Conservation (phyloP, 2,113 vertebrate genomes). For the Columba janthina region DNA sequence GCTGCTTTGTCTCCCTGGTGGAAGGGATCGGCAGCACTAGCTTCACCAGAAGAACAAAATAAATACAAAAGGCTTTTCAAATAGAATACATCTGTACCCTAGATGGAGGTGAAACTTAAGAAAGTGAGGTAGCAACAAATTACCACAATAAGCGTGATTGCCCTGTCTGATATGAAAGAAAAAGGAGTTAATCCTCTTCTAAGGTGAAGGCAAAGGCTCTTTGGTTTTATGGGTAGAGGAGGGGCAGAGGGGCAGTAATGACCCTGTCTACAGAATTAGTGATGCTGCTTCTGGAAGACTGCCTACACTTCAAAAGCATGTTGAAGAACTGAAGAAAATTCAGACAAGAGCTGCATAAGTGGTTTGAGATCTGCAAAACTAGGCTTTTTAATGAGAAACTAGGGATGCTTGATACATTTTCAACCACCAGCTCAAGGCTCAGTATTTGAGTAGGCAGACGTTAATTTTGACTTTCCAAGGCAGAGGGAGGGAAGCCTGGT, state of each 20-base stretch:
- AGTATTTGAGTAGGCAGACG: not conserved
- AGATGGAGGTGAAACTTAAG: not conserved
- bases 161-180: not conserved
- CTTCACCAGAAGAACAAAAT: not conserved
- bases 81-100: not conserved
- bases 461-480: slow-evolving; percentile 27
- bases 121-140: not conserved
- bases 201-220: not conserved
- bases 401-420: not conserved
- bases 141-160: not conserved
- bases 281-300: not conserved
- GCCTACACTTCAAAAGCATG: fast-evolving
- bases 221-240: not conserved
- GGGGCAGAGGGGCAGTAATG: not conserved
- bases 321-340: not conserved
- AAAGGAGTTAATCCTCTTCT: not conserved
- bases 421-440: slow-evolving; percentile 17
- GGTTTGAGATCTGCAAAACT: not conserved
- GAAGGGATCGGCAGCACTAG: not conserved
- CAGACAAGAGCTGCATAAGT: not conserved
- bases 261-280: not conserved
- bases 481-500: not conserved
- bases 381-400: slow-evolving; percentile 6
- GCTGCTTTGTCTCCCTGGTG: not conserved
- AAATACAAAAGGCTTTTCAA: not conserved